Evolutionary conservation across 2,113 vertebrate genomes (phyloP), one percentile per base, ranked within the genome.

Genomic region (Siniperca chuatsi): DNA sequence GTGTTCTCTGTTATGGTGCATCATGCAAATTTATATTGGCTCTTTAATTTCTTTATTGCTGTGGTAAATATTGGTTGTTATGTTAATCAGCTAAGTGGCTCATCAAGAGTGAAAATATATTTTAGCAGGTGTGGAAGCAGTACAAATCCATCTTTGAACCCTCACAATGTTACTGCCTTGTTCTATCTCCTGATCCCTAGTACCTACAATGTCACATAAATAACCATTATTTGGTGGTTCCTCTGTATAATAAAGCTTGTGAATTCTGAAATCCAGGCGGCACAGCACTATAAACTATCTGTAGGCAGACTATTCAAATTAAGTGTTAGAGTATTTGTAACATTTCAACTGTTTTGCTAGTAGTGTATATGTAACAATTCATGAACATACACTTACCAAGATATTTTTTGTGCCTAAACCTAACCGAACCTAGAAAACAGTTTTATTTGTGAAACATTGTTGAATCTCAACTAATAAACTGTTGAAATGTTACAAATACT

Each of bases 21-120:
- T 8, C 9, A 29, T 69, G 29, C 25, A 12, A 8, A 35, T 55
- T 25, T 70, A 35, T 55, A 23, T 78, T 44, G 2, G 11, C 33
- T 40, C 4, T 35, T 25, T 44, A 37, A 40, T 55, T 68, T 23
- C 70, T 75, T 40, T 64, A 80, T 62, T 75, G 50, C 73, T 18
- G 6, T 23, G 44, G 48, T 82, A 62, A 76, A 66, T 69, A 15
- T 57, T 2, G 1, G 33, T 55, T 58, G 12, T 73, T 25, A 29
- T 4, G 7, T 42, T 50, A 18, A 55, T 83, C 60, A 35, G 37
- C 68, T 67, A 68, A 18, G 52, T 75, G 33, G 35, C 35, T 82
- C 54, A 70, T 79, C 69, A 72, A 68, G 44, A 46, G 12, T 57
- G 8, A 33, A 37, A 52, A 66, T 35, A 25, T n/a, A 46, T 11